These are phyloP conservation scores for Drosophila birchii DNA, from an alignment of 2,888 invertebrate species.

Conservation along the genomic window DNA sequence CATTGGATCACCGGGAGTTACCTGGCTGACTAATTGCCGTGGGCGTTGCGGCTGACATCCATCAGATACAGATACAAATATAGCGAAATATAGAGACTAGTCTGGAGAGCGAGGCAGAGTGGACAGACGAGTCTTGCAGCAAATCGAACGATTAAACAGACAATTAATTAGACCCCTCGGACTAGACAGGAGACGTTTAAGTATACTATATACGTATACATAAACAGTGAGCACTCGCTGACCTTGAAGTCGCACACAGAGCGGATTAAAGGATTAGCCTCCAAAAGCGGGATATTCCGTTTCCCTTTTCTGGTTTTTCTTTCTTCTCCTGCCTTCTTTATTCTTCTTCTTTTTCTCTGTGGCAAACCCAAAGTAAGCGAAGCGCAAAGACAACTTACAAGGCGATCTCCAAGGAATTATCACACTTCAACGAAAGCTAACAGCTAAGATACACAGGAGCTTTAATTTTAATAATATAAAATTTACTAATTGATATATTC, in stretches of 20 bases:
- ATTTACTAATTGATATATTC: no score
- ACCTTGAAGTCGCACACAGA: constrained; percentile 70
- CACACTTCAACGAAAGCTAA: constrained; percentile 71
- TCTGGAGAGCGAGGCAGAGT: not conserved
- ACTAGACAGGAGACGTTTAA: constrained; percentile 21
- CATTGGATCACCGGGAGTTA: constrained; percentile 40
- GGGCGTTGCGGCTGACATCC: constrained; percentile 69
- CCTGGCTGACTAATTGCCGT: constrained; percentile 65
- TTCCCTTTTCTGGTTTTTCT: not conserved
- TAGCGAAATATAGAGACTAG: not conserved
- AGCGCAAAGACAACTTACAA: constrained; percentile 8
- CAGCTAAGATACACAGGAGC: not conserved
- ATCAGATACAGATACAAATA: constrained; percentile 47
- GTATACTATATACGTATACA: not conserved
- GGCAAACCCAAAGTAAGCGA: constrained; percentile 26
- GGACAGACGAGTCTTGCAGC: constrained; percentile 34
- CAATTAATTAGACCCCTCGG: constrained; percentile 69
- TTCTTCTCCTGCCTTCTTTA: not conserved
- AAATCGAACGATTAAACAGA: constrained; percentile 76
- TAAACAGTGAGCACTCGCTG: constrained; percentile 41
- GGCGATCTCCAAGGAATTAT: constrained; percentile 67
- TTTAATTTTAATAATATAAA: no score
- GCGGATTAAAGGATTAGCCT: constrained; percentile 77
- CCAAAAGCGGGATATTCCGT: constrained; percentile 27
- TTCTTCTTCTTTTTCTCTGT: constrained; percentile 9